Base-by-base conservation (phyloP, 2,888 invertebrate genomes). In the Lacanobia wlatinum region DNA sequence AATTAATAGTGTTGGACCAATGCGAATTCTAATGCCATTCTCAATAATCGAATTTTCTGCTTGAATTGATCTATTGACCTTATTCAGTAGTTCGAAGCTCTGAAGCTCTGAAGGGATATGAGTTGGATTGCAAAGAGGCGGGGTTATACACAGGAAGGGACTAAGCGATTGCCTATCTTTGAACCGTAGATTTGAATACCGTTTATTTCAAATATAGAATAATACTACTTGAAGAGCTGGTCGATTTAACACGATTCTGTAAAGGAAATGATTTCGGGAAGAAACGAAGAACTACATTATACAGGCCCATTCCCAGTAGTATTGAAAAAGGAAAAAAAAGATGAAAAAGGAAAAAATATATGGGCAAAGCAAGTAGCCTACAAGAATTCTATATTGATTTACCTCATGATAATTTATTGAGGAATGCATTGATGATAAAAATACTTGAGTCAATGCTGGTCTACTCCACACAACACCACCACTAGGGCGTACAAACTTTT, bases 31-130 rank as follows among this genome's bases (percentile, higher is more conserved):
- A 81, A 76, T 68, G 55, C 60, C 34, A 61, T 64, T 61, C 43
- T 63, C 55, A 66, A 55, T 79, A 52, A 65, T 82, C 46, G 53
- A 63, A 82, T 66, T 66, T 82, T 63, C 53, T 18, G 34, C 67
- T 46, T 60, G 67, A 81, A 76, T 76, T 55, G 81, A 76, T 58
- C 75, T 67, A 67, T 77, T 67, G 59, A 46, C 78, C 46, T 21
- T 52, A 52, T 78, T 72, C 23, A 69, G 34, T 66, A 75, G 73
- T 46, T 60, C 58, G 75, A 16, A 58, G 61, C 52, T 52, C 52
- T 73, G 73, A 46, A 40, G 38, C 61, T n/a, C n/a, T n/a, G n/a
- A n/a, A 34, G 52, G 58, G 52, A 79, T 52, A 59, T 59, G 58
- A 79, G 46, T 58, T 52, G 43, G 50, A 76, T 56, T 28, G 50